phyloP scores from a whole-genome alignment of 2,888 invertebrate species.

The Metopia argyrocephala region DNA sequence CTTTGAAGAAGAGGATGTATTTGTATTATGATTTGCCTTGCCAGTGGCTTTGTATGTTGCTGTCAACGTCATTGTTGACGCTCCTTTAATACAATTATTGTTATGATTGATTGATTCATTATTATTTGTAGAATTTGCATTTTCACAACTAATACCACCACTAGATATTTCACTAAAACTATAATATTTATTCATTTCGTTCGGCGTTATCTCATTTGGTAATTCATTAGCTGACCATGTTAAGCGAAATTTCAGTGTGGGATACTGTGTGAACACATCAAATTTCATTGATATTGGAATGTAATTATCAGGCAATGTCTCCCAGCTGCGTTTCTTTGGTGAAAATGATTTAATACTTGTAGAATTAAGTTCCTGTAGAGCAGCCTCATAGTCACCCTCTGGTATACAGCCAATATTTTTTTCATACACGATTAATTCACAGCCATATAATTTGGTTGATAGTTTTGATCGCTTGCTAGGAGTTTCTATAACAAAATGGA shows the following conservation, averaged over 20 bases:
- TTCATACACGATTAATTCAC: slow-evolving; percentile 93
- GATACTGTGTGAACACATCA: slow-evolving; percentile 88
- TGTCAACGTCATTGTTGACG: slow-evolving; percentile 21
- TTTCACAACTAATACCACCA: slow-evolving; percentile 47
- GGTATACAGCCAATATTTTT: slow-evolving; percentile 92
- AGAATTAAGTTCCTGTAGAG: slow-evolving; percentile 85
- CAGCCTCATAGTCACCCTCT: slow-evolving; percentile 94
- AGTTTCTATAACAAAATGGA: slow-evolving; percentile 77
- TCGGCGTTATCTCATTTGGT: slow-evolving; percentile 70
- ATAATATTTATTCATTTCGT: slow-evolving; percentile 71
- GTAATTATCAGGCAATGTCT: slow-evolving; percentile 81
- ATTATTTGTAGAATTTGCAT: slow-evolving; percentile 54
- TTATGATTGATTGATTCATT: slow-evolving; percentile 71
- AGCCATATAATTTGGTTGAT: slow-evolving; percentile 79
- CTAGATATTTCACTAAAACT: slow-evolving; percentile 62
- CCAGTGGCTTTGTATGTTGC: slow-evolving; percentile 15
- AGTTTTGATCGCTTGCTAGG: slow-evolving; percentile 85
- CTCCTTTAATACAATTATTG: slow-evolving; percentile 71
- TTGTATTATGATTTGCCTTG: slow-evolving; percentile 63
- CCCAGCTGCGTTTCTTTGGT: slow-evolving; percentile 87
- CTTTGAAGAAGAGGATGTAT: slow-evolving; percentile 41
- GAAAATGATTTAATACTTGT: slow-evolving; percentile 79
- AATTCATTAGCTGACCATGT: slow-evolving; percentile 87
- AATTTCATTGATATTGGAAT: slow-evolving; percentile 80
- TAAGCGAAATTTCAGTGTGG: slow-evolving; percentile 90